Evolutionary conservation across 53 echinoderm and acorn worm species (phyloP), one percentile per base, ranked within the genome.

Genomic region (Temnopleurus reevesii): DNA sequence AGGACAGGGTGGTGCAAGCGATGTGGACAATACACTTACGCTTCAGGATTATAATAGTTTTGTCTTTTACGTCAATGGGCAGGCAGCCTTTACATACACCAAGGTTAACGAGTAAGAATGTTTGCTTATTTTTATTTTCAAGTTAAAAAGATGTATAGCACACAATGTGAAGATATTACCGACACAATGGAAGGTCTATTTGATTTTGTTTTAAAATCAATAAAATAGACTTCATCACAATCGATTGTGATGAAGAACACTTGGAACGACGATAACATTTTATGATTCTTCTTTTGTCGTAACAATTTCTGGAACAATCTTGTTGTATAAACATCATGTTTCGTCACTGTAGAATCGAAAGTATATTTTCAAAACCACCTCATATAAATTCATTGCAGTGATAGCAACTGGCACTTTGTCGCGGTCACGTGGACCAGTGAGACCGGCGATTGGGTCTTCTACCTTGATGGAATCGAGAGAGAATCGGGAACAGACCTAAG

Each of bases 21-120:
- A 90, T 15, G 12, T 87, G 18, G 95, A 95, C 89, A 95, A 95
- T 45, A 92, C 95, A 26, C 63, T 95, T n/a, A 95, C 95, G 1
- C 30, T 95, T 28, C 90, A 77, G 25, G 91, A 95, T 53, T 95
- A 95, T 57, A 93, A 89, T 28, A 93, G 86, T 54, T 81, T 95
- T 34, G 91, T 92, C 24, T 29, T 95, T 35, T 83, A 60, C 89
- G 55, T 95, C 29, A 95, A 95, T 55, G 92, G 92, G 2, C 64
- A 95, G 60, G 54, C 56, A 49, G 79, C 90, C 5, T 92, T 90
- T 86, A 95, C 95, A 1, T 93, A 92, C 77, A 63, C 82, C 24
- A 51, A 65, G 21, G 90, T 90, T 12, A 95, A 93, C 53, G 55
- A 83, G 95, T 92, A 29, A 58, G 91, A 79, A 29, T n/a, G n/a